A percentile compares a stretch with the other conserved stretches of the same genome.
Conservation (phyloP, 2,888 invertebrate species). For the Icerya purchasi region DNA sequence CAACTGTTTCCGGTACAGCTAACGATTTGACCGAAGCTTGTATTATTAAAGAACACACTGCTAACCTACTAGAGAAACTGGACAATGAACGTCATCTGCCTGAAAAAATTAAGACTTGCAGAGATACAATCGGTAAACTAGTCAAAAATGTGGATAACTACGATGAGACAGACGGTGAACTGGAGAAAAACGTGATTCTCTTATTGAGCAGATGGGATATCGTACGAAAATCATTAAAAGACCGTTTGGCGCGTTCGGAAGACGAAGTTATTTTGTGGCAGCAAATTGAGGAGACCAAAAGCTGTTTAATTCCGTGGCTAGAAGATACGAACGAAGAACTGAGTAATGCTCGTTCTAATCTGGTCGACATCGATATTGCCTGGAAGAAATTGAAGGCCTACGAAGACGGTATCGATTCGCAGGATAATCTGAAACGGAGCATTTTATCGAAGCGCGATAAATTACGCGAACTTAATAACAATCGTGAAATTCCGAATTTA, state of each 20-base stretch:
- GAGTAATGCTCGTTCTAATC: conserved; percentile 49
- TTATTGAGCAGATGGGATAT: conserved; percentile 34
- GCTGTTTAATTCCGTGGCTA: conserved; percentile 63
- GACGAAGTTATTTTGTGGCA: conserved; percentile 82
- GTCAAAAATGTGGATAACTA: conserved; percentile 44
- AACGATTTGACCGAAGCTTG: conserved; percentile 51
- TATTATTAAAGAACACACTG: conserved; percentile 47
- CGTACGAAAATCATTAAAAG: conserved; percentile 22
- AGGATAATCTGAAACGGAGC: conserved; percentile 50
- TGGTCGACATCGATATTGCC: conserved; percentile 50
- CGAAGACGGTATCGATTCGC: conserved; percentile 60
- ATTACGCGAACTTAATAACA: conserved; percentile 49
- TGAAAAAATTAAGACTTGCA: conserved; percentile 57
- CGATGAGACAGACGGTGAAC: conserved; percentile 26
- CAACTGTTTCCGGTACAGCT: conserved; percentile 28
- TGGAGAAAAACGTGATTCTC: conserved; percentile 26
- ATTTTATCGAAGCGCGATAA: conserved; percentile 60
- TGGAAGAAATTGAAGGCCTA: conserved; percentile 59
- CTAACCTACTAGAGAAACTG: conserved; percentile 48
- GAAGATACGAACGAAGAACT: conserved; percentile 58
- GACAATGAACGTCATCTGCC: conserved; percentile 51
- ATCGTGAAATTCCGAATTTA: conserved; percentile 44
- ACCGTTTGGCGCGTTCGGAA: conserved; percentile 37
- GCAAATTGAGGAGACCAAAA: conserved; percentile 68
- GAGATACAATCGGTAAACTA: conserved; percentile 45